Evolutionary conservation across 1,140 invertebrate genomes (phyloP), one percentile per base, ranked within the genome.

Genomic region (Drosophila quadrilineata): DNA sequence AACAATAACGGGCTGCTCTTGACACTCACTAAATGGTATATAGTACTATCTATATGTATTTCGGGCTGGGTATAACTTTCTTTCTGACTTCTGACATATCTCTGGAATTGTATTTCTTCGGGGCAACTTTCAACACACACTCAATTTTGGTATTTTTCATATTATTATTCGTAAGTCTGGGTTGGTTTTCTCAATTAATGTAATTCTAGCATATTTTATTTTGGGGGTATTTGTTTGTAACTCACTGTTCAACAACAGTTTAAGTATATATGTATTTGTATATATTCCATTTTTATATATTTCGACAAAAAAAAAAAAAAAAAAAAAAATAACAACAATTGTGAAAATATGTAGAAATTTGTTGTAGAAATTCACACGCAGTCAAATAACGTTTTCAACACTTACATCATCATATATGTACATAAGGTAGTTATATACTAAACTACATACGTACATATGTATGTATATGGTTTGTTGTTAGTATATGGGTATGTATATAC

Each of bases 391-490:
- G 59, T 66, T 76, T 43, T 22, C 26, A 64, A 57, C 50, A 64
- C 64, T 76, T 63, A 50, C 29, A 21, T 54, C 40, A 77, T 64
- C 69, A 69, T 77, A 69, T 59, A 74, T 73, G 52, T 71, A 67
- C 57, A 75, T 58, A 31, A 8, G 26, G 19, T 26, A 66, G 50
- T 58, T 36, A 45, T 50, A 40, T 58, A 57, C n/a, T n/a, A 35
- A 38, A 28, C 28, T 66, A 64, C 57, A 19, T 52, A 58, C 24
- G 36, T 64, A 70, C 24, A 54, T 54, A 56, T 52, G 29, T 54
- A 53, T 41, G 14, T 31, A 24, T 31, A 60, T 50, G n/a, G 36
- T 6, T 5, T 17, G 6, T 29, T 29, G n/a, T 33, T 28, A 26
- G 35, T 16, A n/a, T n/a, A n/a, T n/a, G n/a, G n/a, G n/a, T n/a